A percentile compares a stretch with the other conserved stretches of the same genome.
Conservation (phyloP, 2,797 vertebrate species). For the Australoheros facetus region DNA sequence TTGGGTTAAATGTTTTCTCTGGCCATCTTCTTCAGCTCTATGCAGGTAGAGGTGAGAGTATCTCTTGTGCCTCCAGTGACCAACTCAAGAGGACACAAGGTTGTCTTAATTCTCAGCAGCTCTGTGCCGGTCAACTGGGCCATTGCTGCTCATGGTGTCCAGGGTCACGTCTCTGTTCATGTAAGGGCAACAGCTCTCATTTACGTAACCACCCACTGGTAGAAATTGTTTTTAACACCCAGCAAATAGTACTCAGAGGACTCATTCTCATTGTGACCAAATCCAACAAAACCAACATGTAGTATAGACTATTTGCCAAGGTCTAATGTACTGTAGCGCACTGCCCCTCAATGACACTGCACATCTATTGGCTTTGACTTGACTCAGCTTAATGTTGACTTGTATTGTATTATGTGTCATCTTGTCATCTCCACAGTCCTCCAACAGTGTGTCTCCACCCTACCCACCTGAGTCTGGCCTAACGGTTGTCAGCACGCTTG, state of each 20-base stretch:
- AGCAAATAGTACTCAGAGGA: neutral
- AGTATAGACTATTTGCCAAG: neutral
- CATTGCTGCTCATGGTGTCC: constrained; percentile 67
- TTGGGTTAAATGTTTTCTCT: neutral
- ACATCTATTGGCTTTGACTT: too few species aligned
- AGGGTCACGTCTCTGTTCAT: constrained; percentile 75
- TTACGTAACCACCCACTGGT: neutral
- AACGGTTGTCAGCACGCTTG: constrained; percentile 63
- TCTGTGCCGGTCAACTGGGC: constrained; percentile 79
- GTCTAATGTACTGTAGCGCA: neutral
- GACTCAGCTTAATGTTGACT: neutral
- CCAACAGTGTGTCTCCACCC: constrained; percentile 77
- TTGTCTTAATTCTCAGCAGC: constrained; percentile 82
- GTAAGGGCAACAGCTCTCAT: constrained; percentile 54
- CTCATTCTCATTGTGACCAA: neutral
- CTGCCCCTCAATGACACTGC: too few species aligned
- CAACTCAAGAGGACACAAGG: constrained; percentile 39
- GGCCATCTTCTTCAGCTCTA: constrained; percentile 61
- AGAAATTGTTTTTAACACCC: neutral
- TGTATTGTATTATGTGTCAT: neutral
- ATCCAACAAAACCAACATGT: neutral
- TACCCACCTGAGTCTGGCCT: constrained; percentile 71
- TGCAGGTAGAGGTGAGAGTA: constrained; percentile 79
- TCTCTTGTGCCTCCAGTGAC: constrained; percentile 70
- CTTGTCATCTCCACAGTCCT: constrained; percentile 69